phyloP scores from a whole-genome alignment of 2,797 vertebrate species.

The Tokudaia tokunoshimensis region DNA sequence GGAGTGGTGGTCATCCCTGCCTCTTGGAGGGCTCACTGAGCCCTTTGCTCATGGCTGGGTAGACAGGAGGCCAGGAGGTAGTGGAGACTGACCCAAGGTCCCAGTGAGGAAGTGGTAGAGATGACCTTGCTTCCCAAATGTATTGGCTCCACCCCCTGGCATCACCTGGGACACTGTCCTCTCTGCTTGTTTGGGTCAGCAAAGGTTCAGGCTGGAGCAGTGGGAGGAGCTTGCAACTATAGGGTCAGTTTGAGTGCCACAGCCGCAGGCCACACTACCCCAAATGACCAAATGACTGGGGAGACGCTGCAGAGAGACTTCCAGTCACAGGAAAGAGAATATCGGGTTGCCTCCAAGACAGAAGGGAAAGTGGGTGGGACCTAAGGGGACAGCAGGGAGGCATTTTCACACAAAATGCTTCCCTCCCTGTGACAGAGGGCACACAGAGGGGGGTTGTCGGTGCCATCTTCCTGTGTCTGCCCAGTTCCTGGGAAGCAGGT shows the following conservation, averaged over 20 bases:
- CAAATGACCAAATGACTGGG: rapidly evolving
- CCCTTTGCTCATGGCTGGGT: background rate
- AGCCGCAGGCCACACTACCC: rapidly evolving
- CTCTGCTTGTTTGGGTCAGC: background rate
- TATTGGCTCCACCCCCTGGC: background rate
- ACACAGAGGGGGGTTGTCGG: background rate
- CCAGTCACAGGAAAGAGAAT: background rate
- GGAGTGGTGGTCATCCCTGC: background rate
- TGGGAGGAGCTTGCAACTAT: background rate
- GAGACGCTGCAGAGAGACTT: background rate
- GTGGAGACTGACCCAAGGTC: background rate
- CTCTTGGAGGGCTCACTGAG: background rate
- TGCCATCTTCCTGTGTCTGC: background rate
- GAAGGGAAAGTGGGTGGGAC: background rate
- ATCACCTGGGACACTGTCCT: conserved; percentile 23
- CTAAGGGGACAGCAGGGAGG: background rate
- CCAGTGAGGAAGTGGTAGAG: background rate
- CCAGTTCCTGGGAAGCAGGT: background rate
- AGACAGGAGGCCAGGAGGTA: background rate
- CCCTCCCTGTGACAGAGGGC: background rate
- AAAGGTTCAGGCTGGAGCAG: background rate
- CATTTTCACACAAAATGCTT: background rate
- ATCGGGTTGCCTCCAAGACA: background rate
- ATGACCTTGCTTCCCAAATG: background rate
- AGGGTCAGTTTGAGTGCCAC: background rate